These are phyloP conservation scores for Eubasilissa regina DNA, from an alignment of 1,140 invertebrate species.

Conservation along the genomic window DNA sequence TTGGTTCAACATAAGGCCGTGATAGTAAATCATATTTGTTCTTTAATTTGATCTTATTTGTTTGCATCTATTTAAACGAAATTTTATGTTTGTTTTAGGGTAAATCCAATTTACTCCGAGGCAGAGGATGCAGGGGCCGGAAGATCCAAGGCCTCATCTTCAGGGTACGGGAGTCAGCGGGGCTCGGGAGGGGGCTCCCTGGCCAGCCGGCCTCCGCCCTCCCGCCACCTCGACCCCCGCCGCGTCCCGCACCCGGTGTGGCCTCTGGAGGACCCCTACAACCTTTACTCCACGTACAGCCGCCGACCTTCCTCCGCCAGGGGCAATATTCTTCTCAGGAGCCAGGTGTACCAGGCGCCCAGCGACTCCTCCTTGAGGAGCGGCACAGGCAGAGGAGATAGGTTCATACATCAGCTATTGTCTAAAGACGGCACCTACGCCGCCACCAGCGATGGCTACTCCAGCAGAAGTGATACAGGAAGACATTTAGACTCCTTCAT, in stretches of 20 bases:
- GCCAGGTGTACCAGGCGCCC: slow-evolving; percentile 41
- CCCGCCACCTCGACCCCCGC: background rate
- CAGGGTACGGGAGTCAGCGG: slow-evolving; percentile 58
- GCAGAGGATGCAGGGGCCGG: slow-evolving; percentile 56
- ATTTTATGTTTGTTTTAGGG: slow-evolving; percentile 43
- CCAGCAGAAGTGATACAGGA: slow-evolving; percentile 44
- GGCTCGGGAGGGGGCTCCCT: slow-evolving; percentile 56
- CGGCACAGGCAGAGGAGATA: slow-evolving; percentile 25
- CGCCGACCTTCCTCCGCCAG: slow-evolving; percentile 13
- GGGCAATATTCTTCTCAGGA: slow-evolving; percentile 12
- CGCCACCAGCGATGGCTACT: slow-evolving; percentile 34
- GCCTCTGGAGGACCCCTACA: slow-evolving; percentile 55
- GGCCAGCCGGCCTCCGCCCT: slow-evolving; percentile 40
- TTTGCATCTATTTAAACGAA: background rate
- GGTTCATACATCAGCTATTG: slow-evolving; percentile 19
- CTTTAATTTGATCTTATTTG: too few relatives aligned
- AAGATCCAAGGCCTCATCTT: slow-evolving; percentile 58
- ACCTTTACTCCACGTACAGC: slow-evolving; percentile 55
- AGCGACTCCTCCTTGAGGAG: slow-evolving; percentile 35
- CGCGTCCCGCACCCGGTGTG: slow-evolving; percentile 41
- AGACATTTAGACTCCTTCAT: slow-evolving; percentile 42
- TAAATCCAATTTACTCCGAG: slow-evolving; percentile 59
- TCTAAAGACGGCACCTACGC: slow-evolving; percentile 35
- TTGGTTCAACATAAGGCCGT: too few relatives aligned
- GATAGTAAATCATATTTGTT: too few relatives aligned